These are phyloP conservation scores for Lepilemur septentrionalis DNA, from an alignment of 2,797 vertebrate species.

Conservation along the genomic window DNA sequence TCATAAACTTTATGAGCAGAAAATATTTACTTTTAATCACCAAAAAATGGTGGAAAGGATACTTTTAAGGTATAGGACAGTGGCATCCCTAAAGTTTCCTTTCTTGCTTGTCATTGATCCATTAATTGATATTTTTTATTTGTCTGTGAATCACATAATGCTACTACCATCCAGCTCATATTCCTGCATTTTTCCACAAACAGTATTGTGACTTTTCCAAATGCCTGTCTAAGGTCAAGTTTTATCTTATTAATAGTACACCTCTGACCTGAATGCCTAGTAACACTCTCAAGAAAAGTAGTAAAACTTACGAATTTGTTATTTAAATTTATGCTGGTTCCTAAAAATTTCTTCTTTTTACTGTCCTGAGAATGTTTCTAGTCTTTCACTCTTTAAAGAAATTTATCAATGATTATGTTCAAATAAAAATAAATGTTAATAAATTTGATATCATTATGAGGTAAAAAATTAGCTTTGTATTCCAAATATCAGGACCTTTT, in stretches of 20 bases:
- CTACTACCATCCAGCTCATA: not conserved
- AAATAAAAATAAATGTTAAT: not conserved
- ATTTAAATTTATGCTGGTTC: not conserved
- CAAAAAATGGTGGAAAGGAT: not conserved
- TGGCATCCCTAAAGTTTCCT: not conserved
- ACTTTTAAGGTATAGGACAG: not conserved
- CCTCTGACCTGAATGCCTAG: not conserved
- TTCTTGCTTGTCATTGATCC: not conserved
- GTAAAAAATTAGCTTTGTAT: not conserved
- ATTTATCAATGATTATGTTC: not conserved
- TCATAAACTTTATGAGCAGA: not conserved
- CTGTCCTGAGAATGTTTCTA: not conserved
- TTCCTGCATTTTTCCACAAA: not conserved
- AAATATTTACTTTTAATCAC: not conserved
- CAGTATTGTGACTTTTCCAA: not conserved
- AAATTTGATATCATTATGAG: not conserved
- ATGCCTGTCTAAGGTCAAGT: not conserved
- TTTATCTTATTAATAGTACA: not conserved
- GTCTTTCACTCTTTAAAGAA: not conserved
- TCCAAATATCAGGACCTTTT: not conserved
- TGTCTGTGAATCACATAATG: not conserved
- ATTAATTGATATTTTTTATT: not conserved
- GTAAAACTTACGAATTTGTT: not conserved
- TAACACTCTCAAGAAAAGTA: not conserved
- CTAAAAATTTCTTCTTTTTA: not conserved